Conservation (phyloP, 2,888 invertebrate genomes). For the Heliconius charithonia region DNA sequence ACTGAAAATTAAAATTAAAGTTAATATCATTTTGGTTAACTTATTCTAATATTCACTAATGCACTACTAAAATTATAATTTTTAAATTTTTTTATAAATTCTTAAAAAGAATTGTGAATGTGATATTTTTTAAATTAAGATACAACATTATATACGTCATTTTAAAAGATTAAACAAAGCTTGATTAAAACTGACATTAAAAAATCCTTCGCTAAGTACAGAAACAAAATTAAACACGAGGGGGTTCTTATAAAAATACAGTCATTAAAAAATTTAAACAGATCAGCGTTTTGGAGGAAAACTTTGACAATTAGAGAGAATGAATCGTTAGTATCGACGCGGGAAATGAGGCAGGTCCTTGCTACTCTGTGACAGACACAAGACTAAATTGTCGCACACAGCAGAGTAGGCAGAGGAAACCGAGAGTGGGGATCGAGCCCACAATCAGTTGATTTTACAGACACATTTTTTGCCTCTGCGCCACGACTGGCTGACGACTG, state of each 20-base stretch:
- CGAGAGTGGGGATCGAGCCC: too few species aligned
- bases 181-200: not conserved
- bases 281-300: constrained; percentile 41
- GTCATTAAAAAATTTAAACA: constrained; percentile 39
- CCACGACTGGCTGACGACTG: too few species aligned
- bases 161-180: not conserved
- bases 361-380: not conserved
- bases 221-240: not conserved
- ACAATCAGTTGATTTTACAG: too few species aligned
- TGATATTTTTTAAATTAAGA: too few species aligned
- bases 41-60: too few species aligned
- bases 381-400: constrained; percentile 1
- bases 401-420: too few species aligned
- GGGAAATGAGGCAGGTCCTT: not conserved
- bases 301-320: constrained; percentile 50
- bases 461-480: too few species aligned
- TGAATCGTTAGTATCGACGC: constrained; percentile 40
- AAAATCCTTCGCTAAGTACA: constrained; percentile 17
- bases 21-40: too few species aligned
- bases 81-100: too few species aligned
- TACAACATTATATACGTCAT: not conserved
- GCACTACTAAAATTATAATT: too few species aligned
- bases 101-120: too few species aligned
- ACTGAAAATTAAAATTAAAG: too few species aligned
- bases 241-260: constrained; percentile 16